Evolutionary conservation across 2,113 vertebrate genomes (phyloP).

Genomic region (Pyxicephalus adspersus): DNA sequence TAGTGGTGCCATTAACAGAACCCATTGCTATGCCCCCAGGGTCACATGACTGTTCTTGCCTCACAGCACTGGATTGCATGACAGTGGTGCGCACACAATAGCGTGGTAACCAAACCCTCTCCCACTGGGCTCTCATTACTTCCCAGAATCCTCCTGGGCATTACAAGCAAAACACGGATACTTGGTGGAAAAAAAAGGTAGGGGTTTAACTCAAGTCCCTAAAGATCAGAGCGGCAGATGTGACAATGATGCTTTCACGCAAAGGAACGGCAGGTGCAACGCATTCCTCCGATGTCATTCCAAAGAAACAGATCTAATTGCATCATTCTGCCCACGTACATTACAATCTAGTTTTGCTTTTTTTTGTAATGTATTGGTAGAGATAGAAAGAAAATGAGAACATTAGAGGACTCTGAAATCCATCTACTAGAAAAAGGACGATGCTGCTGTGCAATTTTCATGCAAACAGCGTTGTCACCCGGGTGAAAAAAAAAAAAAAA

Average conservation of each 20-base stretch:
- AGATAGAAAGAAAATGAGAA: no score
- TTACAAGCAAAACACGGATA: slow-evolving; percentile 31
- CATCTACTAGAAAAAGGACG: no score
- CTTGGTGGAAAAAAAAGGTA: slow-evolving; percentile 23
- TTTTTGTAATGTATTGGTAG: no score
- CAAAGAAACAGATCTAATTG: no score
- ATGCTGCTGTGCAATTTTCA: no score
- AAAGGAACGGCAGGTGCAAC: neutral
- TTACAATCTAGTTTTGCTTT: no score
- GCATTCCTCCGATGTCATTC: no score
- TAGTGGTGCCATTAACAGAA: neutral
- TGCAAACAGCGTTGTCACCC: no score
- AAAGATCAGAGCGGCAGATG: neutral
- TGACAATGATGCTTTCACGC: neutral
- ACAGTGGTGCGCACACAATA: slow-evolving; percentile 24
- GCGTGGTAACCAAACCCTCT: slow-evolving; percentile 28
- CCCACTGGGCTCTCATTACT: slow-evolving; percentile 37
- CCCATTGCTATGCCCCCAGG: neutral
- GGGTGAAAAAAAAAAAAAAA: no score
- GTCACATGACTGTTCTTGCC: neutral
- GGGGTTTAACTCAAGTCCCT: neutral
- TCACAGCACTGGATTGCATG: neutral
- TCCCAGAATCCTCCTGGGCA: slow-evolving; percentile 29
- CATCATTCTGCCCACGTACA: no score
- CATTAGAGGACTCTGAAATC: no score